These are phyloP conservation scores for Myotis findleyi DNA, from an alignment of 2,797 vertebrate genomes.

Conservation along the genomic window DNA sequence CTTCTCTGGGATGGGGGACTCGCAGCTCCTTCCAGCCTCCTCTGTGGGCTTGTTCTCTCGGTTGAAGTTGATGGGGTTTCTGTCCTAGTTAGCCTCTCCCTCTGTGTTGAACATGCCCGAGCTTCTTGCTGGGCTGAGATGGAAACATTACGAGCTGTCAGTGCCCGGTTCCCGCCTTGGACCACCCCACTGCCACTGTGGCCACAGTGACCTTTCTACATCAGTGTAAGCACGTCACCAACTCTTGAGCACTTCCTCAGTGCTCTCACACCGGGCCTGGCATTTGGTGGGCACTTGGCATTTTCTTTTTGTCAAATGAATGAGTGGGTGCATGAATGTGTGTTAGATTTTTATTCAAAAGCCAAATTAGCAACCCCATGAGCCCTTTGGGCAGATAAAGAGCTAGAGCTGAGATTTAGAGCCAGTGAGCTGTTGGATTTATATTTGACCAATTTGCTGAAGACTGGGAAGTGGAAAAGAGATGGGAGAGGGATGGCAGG, in stretches of 20 bases:
- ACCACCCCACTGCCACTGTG: too few species aligned
- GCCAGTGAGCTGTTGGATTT: slow-evolving; percentile 69
- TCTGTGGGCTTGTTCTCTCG: background rate
- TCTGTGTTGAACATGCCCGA: background rate
- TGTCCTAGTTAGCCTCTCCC: background rate
- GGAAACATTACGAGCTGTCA: background rate
- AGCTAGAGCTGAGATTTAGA: slow-evolving; percentile 61
- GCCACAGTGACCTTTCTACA: background rate
- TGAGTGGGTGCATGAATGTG: slow-evolving; percentile 28
- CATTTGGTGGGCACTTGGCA: background rate
- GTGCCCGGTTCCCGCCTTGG: background rate
- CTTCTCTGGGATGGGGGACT: background rate
- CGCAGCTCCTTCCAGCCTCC: background rate
- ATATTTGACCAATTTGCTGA: slow-evolving; percentile 62
- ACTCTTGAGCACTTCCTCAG: background rate
- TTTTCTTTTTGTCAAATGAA: slow-evolving; percentile 45
- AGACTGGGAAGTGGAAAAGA: slow-evolving; percentile 40
- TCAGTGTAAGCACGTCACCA: background rate
- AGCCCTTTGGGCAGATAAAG: slow-evolving; percentile 65
- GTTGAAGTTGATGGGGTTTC: background rate
- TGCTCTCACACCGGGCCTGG: background rate
- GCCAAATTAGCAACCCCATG: slow-evolving; percentile 56
- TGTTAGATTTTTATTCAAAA: slow-evolving; percentile 71
- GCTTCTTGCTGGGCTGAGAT: background rate
- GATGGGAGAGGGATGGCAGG: background rate